A percentile compares a stretch with the other conserved stretches of the same genome.
Evolutionary conservation across 2,797 vertebrate genomes (phyloP).

Genomic region (Argyrosomus regius): DNA sequence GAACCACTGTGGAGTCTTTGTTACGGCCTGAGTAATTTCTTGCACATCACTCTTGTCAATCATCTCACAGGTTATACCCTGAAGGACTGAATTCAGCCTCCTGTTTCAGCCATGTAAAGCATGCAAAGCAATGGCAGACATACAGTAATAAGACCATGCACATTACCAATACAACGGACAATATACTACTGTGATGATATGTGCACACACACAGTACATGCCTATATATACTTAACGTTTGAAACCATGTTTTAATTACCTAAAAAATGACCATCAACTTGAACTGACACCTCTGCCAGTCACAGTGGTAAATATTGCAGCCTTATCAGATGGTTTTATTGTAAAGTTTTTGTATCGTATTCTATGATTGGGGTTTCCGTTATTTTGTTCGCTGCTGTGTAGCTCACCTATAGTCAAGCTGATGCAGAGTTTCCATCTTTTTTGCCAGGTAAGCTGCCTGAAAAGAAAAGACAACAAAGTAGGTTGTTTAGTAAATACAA

Average conservation of each 20-base stretch:
- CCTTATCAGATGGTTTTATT: background rate
- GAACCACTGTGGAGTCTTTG: conserved; percentile 65
- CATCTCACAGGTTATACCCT: conserved; percentile 79
- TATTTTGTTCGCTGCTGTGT: background rate
- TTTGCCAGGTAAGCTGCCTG: conserved; percentile 62
- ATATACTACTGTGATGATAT: too few relatives aligned
- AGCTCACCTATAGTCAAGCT: conserved; percentile 55
- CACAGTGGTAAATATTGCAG: background rate
- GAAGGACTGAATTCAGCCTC: conserved; percentile 69
- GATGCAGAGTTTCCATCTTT: conserved; percentile 3
- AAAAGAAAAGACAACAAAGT: background rate
- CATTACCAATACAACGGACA: too few relatives aligned
- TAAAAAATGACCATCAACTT: too few relatives aligned
- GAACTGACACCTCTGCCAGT: too few relatives aligned
- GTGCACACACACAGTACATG: too few relatives aligned
- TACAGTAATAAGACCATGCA: background rate
- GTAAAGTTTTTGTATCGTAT: background rate
- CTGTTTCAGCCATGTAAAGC: conserved; percentile 57
- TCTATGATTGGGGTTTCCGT: background rate
- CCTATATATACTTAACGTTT: too few relatives aligned
- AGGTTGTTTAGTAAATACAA: background rate
- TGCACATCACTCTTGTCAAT: conserved; percentile 47
- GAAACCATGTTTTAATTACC: too few relatives aligned
- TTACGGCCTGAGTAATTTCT: conserved; percentile 61
- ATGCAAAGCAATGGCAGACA: background rate